Evolutionary conservation across 2,113 vertebrate species (phyloP), one percentile per base, ranked within the genome.

Genomic region (Suncus etruscus): DNA sequence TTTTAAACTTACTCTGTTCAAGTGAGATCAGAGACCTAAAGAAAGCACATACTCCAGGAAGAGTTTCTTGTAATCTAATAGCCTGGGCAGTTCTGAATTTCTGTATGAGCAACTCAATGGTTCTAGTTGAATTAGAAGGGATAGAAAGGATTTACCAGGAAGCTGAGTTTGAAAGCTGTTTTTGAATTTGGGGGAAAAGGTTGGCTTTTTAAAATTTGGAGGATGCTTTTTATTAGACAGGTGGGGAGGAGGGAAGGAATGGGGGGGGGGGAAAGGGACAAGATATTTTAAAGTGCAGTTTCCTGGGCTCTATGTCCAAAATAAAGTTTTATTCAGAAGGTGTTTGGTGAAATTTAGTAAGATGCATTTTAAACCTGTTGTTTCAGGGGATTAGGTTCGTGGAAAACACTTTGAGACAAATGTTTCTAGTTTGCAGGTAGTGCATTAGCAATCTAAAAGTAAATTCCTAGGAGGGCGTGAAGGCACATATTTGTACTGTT

Each of bases 1-100:
- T 74, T 82, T 58, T 54, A 39, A 66, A 16, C 24, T 83, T 79
- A 32, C 61, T 70, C 88, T 29, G 32, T 68, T 83, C 74, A 87
- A 70, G 58, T 50, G 48, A 87, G 27, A 90, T 92, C 32, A 87
- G 87, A 68, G 50, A 85, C 65, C 58, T 54, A 51, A 84, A 69
- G 69, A 22, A 91, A 88, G 74, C 22, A 31, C n/a, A 50, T 76
- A 10, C 14, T 93, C 48, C 11, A 31, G 18, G 31, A 87, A 86
- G 31, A 85, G 29, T 16, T 9, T 90, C 54, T 78, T 58, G 75
- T 87, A 72, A 73, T n/a, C n/a, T 10, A 1, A 58, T 29, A 68
- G 1, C 0, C 50, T 66, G 63, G 39, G 27, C 29, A 22, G 45
- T 51, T 87, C 82, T 89, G 58, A 72, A 63, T 94, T 95, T 86